Percentiles rank a stretch among this genome's conserved stretches.
Conservation (phyloP, 2,113 vertebrate genomes). For the Melanostigma gelatinosum region DNA sequence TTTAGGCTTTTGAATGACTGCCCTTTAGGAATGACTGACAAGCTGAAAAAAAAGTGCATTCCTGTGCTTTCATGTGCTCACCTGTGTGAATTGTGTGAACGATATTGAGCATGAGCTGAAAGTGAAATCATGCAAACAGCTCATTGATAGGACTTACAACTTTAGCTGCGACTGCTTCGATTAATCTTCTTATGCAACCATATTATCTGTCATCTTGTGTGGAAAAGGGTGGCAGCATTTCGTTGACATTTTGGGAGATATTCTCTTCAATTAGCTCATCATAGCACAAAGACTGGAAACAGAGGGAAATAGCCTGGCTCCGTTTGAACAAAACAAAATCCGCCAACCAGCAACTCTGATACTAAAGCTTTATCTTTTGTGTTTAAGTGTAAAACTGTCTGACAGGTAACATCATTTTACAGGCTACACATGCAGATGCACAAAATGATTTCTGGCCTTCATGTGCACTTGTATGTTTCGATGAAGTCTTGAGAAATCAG, state of each 20-base stretch:
- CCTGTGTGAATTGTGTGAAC: slow-evolving; percentile 60
- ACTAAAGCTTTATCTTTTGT: neutral
- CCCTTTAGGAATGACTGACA: slow-evolving; percentile 75
- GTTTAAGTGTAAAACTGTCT: neutral
- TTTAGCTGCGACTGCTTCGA: slow-evolving; percentile 7
- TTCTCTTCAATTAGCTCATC: neutral
- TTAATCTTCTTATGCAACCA: slow-evolving; percentile 10
- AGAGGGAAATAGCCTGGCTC: neutral
- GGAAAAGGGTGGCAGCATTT: neutral
- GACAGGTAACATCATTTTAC: neutral
- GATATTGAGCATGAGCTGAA: slow-evolving; percentile 31
- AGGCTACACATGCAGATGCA: neutral
- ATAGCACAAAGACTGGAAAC: neutral
- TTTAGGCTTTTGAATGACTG: slow-evolving; percentile 64
- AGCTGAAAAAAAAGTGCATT: slow-evolving; percentile 65
- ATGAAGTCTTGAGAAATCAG: too few relatives aligned
- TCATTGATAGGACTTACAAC: slow-evolving; percentile 12
- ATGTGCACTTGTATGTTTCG: too few relatives aligned
- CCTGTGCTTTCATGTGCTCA: slow-evolving; percentile 69
- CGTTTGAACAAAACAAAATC: neutral
- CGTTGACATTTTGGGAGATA: neutral
- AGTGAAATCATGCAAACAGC: slow-evolving; percentile 56
- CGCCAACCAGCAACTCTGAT: neutral
- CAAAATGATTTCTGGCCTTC: neutral
- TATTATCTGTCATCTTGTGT: neutral